These are phyloP conservation scores for Ctenosaura bakeri DNA, from an alignment of 2,797 vertebrate genomes.

Conservation along the genomic window DNA sequence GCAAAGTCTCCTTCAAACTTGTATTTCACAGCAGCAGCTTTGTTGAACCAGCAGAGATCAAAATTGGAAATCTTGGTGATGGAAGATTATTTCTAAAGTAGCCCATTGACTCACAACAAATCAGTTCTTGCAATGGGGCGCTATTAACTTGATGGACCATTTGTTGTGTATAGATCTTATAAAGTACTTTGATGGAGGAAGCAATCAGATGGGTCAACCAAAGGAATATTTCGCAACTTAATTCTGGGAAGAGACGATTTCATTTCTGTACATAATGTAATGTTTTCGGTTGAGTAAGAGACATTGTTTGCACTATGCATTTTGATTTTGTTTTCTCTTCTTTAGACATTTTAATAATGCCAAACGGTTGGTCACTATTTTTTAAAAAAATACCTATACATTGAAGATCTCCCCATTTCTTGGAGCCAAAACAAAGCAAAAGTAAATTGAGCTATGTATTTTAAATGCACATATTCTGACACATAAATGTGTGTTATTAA, in stretches of 20 bases:
- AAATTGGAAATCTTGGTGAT: slow-evolving; percentile 57
- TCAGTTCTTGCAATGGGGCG: slow-evolving; percentile 39
- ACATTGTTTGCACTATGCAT: slow-evolving; percentile 11
- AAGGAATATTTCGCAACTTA: slow-evolving; percentile 34
- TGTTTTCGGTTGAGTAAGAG: slow-evolving; percentile 33
- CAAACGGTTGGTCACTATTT: neutral
- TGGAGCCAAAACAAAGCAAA: neutral
- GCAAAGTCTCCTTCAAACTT: slow-evolving; percentile 53
- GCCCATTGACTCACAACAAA: slow-evolving; percentile 44
- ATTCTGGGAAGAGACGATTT: neutral
- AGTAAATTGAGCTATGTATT: slow-evolving; percentile 1
- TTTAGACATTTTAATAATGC: neutral
- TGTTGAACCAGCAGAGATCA: slow-evolving; percentile 59
- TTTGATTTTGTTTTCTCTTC: fast-evolving
- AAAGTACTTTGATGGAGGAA: slow-evolving; percentile 17
- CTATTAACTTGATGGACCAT: slow-evolving; percentile 58
- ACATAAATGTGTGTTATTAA: neutral
- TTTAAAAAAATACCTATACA: neutral
- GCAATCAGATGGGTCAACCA: slow-evolving; percentile 43
- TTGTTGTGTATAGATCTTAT: slow-evolving; percentile 44
- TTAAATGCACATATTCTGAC: neutral
- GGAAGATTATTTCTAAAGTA: slow-evolving; percentile 50
- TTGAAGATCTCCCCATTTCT: neutral
- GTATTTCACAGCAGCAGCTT: slow-evolving; percentile 60
- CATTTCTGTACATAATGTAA: neutral